Evolutionary conservation across 2,888 invertebrate species (phyloP).

Genomic region (Perizoma affinitatum): DNA sequence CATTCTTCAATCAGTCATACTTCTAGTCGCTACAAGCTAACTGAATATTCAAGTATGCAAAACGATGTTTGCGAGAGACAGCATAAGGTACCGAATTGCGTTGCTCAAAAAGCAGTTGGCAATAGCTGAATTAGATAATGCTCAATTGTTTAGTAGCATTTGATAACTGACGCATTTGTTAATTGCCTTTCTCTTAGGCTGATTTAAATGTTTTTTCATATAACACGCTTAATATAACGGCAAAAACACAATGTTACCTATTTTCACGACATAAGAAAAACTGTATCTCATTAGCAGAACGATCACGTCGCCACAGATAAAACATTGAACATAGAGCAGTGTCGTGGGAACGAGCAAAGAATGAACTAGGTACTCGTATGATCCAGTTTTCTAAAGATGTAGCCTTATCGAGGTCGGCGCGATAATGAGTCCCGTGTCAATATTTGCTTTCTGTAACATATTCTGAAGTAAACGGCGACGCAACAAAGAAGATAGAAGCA

Average conservation of each 20-base stretch:
- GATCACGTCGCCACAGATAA: constrained; percentile 70
- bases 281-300: constrained; percentile 66
- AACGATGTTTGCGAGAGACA: constrained; percentile 52
- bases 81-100: constrained; percentile 41
- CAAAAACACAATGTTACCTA: constrained; percentile 33
- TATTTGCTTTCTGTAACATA: constrained; percentile 62
- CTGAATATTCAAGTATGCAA: constrained; percentile 73
- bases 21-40: constrained; percentile 56
- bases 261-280: constrained; percentile 65
- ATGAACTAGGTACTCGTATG: constrained; percentile 63
- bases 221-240: constrained; percentile 26
- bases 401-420: constrained; percentile 73
- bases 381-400: constrained; percentile 78
- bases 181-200: constrained; percentile 11
- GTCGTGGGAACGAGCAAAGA: constrained; percentile 77
- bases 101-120: constrained; percentile 40
- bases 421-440: constrained; percentile 74
- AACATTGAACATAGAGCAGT: constrained; percentile 63
- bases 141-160: constrained; percentile 24
- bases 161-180: constrained; percentile 3
- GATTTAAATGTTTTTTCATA: no score
- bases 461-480: constrained; percentile 45
- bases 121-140: constrained; percentile 31
- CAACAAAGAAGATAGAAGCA: constrained; percentile 52
- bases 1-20: constrained; percentile 59